Evolutionary conservation across 2,113 vertebrate genomes (phyloP), one percentile per base, ranked within the genome.

Genomic region (Alosa alosa): DNA sequence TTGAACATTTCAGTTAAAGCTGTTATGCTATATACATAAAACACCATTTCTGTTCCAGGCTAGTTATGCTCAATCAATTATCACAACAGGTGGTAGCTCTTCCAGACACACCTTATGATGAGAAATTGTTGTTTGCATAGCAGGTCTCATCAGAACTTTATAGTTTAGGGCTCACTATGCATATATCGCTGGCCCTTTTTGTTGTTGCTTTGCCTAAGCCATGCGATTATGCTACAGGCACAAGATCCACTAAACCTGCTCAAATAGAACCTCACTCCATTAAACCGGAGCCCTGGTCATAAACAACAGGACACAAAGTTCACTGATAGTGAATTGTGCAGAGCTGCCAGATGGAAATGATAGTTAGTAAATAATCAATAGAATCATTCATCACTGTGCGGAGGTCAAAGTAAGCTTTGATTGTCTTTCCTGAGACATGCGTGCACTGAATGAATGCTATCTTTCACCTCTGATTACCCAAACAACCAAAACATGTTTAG

Each of bases 241-340:
- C 18, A 60, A 60, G 18, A 60, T 60, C 18, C 55, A 57, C 55
- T 60, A 60, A 60, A 22, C 18, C 55, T 60, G 1, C 20, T 60
- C 6, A 60, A 60, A 60, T 52, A 15, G 50, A 52, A 52, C 50
- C 55, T 60, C 18, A 22, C 55, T 60, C 55, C 18, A 20, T 20
- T 22, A 60, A 60, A 60, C 18, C 55, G 4, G 2, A 55, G 52
- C 4, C 18, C 6, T 60, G 41, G 45, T 83, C 84, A 20, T 84
- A 68, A 60, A 90, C 81, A 78, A 9, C 72, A 57, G 18, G 85
- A 87, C 83, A 87, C 90, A 91, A 87, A 92, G 91, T 92, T 92
- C 91, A 92, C 20, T 88, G 92, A 93, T 92, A 92, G 91, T 82
- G 4, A 31, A 64, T 86, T 88, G 91, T 90, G 90, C 20, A 20